A percentile compares a stretch with the other conserved stretches of the same genome.
phyloP scores from a whole-genome alignment of 2,888 invertebrate species.

The Morpho deidamia region DNA sequence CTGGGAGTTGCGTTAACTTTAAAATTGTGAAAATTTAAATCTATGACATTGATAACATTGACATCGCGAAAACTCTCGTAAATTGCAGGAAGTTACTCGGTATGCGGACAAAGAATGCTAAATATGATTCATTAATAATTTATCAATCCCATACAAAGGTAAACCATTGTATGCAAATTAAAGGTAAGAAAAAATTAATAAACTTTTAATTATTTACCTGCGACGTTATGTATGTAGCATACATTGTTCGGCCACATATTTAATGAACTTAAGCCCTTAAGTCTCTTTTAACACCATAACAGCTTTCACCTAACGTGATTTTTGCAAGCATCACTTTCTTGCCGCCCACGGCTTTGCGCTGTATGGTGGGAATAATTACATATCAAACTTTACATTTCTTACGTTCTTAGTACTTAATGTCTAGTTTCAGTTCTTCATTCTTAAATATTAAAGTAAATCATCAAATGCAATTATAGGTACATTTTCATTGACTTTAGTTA shows the following conservation, averaged over 20 bases:
- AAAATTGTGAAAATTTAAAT: too few species aligned
- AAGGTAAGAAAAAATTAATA: neutral
- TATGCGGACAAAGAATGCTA: neutral
- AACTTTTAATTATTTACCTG: too few species aligned
- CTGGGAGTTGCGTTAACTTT: neutral
- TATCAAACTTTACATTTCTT: neutral
- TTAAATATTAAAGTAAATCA: too few species aligned
- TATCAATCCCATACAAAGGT: constrained; percentile 1
- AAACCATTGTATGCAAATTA: constrained; percentile 2
- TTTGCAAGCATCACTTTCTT: constrained; percentile 26
- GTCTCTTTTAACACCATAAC: constrained; percentile 3
- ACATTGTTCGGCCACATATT: neutral
- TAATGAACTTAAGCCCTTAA: neutral
- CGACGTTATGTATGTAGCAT: neutral
- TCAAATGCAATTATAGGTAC: too few species aligned
- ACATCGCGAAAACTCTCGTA: neutral
- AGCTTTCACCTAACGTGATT: constrained; percentile 25
- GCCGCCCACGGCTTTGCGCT: neutral
- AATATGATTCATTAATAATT: constrained; percentile 2
- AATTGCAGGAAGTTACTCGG: neutral
- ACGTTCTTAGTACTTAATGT: neutral
- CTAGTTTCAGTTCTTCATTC: too few species aligned
- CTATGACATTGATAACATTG: too few species aligned
- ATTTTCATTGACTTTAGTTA: too few species aligned
- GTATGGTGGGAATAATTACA: neutral